Conservation (phyloP, 2,797 vertebrate genomes). For the Sebastes oblongus region DNA sequence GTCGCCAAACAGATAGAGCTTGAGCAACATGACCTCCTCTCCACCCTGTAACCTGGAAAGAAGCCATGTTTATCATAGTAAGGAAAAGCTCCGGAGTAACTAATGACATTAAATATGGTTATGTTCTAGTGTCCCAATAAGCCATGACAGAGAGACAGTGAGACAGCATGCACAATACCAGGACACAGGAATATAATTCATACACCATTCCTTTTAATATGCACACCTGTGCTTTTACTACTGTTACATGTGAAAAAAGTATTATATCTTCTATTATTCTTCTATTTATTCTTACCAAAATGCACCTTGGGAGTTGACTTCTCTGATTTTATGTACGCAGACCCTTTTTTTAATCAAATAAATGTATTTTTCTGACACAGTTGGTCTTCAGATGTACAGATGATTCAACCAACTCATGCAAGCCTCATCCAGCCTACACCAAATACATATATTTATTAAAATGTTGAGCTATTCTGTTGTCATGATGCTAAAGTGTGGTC, state of each 20-base stretch:
- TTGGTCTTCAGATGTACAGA: background rate
- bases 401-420: background rate
- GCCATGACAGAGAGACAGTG: background rate
- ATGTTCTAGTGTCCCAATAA: background rate
- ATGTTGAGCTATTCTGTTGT: background rate
- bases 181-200: background rate
- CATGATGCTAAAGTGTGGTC: background rate
- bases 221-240: background rate
- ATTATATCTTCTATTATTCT: background rate
- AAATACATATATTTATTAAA: background rate
- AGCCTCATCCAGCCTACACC: background rate
- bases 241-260: too few species aligned
- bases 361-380: background rate
- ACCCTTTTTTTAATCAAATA: background rate
- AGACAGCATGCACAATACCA: accelerated
- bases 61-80: too few species aligned
- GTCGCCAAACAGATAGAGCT: too few species aligned
- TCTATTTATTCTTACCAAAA: background rate
- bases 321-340: background rate
- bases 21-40: too few species aligned
- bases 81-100: background rate
- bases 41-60: too few species aligned
- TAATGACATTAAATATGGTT: background rate
- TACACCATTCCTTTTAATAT: background rate
- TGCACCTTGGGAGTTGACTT: background rate